Evolutionary conservation across 2,888 invertebrate species (phyloP).

Genomic region (Molorchus minor): DNA sequence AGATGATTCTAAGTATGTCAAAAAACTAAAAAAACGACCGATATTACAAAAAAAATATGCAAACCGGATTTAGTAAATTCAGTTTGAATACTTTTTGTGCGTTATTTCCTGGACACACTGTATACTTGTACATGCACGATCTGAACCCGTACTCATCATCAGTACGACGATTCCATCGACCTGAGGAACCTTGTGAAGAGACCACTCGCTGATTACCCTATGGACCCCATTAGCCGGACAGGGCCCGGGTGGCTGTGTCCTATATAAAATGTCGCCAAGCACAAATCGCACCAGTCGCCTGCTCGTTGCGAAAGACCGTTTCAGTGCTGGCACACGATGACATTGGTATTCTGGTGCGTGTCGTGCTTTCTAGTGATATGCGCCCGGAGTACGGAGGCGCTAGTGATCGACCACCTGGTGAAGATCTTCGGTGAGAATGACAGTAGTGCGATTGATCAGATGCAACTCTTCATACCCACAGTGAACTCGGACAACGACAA

Average conservation of each 20-base stretch:
- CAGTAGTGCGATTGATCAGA: slow-evolving; percentile 5
- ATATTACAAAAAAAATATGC: too few species aligned
- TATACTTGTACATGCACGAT: too few species aligned
- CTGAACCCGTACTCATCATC: too few species aligned
- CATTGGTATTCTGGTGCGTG: background rate
- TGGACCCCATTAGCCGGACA: background rate
- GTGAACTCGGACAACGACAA: slow-evolving; percentile 39
- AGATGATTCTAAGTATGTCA: too few species aligned
- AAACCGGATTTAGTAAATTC: too few species aligned
- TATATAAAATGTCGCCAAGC: slow-evolving; percentile 12
- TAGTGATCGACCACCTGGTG: background rate
- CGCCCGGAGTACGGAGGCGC: background rate
- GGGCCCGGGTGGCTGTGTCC: too few species aligned
- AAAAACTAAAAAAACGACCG: too few species aligned
- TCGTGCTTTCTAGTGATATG: slow-evolving; percentile 15
- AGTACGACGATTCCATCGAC: too few species aligned
- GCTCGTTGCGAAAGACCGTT: background rate
- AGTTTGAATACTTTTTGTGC: too few species aligned
- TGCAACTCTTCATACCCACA: slow-evolving; percentile 45
- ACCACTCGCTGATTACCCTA: background rate
- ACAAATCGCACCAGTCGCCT: background rate
- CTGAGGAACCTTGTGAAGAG: too few species aligned
- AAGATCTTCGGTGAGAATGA: slow-evolving; percentile 1
- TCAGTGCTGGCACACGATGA: slow-evolving; percentile 1
- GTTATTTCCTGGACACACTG: too few species aligned